Base-by-base conservation (phyloP, 2,113 vertebrate species). In the Amphiprion percula region DNA sequence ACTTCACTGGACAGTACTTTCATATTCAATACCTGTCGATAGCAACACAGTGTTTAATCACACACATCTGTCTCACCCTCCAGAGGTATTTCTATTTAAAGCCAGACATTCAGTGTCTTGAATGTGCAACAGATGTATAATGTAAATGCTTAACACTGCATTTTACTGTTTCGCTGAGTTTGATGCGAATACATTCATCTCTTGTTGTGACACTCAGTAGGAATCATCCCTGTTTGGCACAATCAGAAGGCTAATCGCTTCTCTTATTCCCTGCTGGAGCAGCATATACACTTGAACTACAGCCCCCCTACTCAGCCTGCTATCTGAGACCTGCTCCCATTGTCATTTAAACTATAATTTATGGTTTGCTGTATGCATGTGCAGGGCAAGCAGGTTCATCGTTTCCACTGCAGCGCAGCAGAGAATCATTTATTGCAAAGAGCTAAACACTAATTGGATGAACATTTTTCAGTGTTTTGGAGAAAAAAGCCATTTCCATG, bases 51-150 rank as follows among this genome's bases (percentile, higher is more conserved):
- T 68, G 67, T 81, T 62, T n/a, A 56, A 15, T 17, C 30, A 62
- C 61, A 60, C 76, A 44, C 49, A 56, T 44, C 21, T 19, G 50
- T 49, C 21, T 21, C 79, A 69, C 63, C 56, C 69, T 67, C 15
- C 55, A 37, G 87, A 91, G 82, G 86, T 93, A 90, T 86, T 80
- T 73, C 59, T 86, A 79, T 77, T 82, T 59, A 75, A 83, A 88
- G 68, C 68, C 67, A 88, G 68, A 88, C 80, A 90, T 87, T 87
- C 88, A 73, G 62, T 24, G 79, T 87, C 79, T 76, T 65, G n/a
- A 74, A 77, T 63, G 70, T 87, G 54, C 70, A 76, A 85, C 58
- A 50, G 5, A 46, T 52, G 28, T 66, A 49, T 10, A 16, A 39
- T 63, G 54, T 52, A 75, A 71, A 84, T 75, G 69, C 26, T 77